phyloP scores from a whole-genome alignment of 2,797 vertebrate species.

The Rallus crepitans region DNA sequence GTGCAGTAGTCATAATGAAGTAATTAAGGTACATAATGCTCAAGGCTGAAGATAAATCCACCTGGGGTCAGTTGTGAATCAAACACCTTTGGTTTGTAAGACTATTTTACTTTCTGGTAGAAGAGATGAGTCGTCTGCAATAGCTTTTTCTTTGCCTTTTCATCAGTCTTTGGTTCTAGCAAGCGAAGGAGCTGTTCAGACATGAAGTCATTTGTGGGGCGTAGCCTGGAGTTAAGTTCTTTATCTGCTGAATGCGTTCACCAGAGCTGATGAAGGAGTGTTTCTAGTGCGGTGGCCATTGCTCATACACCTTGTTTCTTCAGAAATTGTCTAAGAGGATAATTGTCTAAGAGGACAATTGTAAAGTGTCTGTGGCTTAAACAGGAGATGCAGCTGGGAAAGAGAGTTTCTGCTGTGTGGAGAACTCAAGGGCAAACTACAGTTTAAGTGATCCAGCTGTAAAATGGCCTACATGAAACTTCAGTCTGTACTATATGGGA shows the following conservation, averaged over 20 bases:
- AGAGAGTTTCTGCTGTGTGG: neutral
- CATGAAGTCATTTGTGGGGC: neutral
- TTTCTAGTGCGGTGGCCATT: neutral
- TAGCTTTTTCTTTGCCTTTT: neutral
- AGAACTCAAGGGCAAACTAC: neutral
- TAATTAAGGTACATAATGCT: neutral
- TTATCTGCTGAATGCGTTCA: rapidly evolving
- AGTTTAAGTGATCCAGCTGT: neutral
- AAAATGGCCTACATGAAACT: neutral
- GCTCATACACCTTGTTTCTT: neutral
- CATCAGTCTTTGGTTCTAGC: neutral
- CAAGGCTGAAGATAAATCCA: neutral
- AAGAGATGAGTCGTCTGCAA: neutral
- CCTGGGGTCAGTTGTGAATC: neutral
- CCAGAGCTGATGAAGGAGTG: no score
- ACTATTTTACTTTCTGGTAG: neutral
- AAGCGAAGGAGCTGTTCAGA: neutral
- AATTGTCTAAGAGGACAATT: neutral
- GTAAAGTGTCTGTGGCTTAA: neutral
- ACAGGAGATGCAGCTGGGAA: neutral
- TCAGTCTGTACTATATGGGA: neutral
- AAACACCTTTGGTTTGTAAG: neutral
- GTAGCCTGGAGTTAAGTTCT: neutral
- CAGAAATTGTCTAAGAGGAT: neutral
- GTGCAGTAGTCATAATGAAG: neutral